Conservation (phyloP, 1,140 invertebrate species). For the Polyergus mexicanus region DNA sequence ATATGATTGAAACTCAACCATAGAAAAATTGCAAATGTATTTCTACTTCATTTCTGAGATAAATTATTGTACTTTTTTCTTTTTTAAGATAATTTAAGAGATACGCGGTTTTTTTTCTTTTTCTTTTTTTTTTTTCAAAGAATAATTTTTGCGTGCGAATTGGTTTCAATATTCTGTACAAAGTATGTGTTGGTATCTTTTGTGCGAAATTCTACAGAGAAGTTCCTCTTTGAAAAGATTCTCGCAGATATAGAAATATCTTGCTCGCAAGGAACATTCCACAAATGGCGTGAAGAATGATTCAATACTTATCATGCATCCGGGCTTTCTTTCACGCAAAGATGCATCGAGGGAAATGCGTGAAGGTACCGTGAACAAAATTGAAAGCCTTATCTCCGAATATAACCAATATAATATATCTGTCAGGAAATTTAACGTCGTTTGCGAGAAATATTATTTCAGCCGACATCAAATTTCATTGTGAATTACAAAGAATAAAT, state of each 20-base stretch:
- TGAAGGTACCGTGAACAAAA: conserved; percentile 13
- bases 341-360: not conserved
- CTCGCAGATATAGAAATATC: not conserved
- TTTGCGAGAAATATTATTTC: not conserved
- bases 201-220: conserved; percentile 1
- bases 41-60: not conserved
- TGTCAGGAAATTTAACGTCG: not conserved
- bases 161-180: not conserved
- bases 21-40: not conserved
- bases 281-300: conserved; percentile 2
- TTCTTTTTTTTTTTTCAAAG: not conserved
- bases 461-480: not conserved
- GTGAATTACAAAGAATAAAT: no score
- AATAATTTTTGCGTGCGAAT: not conserved
- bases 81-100: not conserved
- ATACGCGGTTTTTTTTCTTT: no score
- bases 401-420: conserved; percentile 1
- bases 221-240: not conserved
- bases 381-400: not conserved
- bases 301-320: not conserved
- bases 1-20: not conserved
- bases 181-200: not conserved
- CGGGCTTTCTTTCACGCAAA: not conserved
- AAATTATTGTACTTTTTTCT: not conserved
- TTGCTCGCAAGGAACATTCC: not conserved